Percentiles rank a stretch among this genome's conserved stretches.
Conservation (phyloP, 1,140 invertebrate species). For the Scylla paramamosain region DNA sequence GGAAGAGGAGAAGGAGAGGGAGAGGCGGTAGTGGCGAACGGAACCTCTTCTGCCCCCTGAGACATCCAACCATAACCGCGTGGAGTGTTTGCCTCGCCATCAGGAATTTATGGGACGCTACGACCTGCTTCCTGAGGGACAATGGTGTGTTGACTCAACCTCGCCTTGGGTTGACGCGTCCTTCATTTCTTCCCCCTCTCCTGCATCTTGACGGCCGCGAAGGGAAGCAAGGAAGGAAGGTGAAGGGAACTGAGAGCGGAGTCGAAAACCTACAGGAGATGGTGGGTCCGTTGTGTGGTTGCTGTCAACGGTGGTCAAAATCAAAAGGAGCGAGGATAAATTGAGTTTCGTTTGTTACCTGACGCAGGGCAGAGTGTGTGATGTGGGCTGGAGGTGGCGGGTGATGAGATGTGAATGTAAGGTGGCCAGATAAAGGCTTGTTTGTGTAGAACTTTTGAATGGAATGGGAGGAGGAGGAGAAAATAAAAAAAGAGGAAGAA, state of each 20-base stretch:
- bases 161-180: background rate
- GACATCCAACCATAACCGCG: background rate
- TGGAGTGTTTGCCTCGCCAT: background rate
- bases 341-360: background rate
- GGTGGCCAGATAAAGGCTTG: background rate
- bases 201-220: background rate
- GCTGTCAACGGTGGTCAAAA: background rate
- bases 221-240: background rate
- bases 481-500: background rate
- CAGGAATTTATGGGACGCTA: background rate
- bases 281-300: background rate
- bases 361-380: background rate
- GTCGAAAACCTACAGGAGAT: no score
- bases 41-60: background rate
- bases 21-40: background rate
- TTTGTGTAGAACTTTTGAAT: background rate
- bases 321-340: background rate
- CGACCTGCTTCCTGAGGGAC: background rate
- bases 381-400: background rate
- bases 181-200: background rate
- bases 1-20: background rate
- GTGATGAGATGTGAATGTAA: conserved; percentile 22
- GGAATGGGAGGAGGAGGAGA: background rate
- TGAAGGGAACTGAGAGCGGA: background rate
- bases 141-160: background rate